Evolutionary conservation across 2,113 vertebrate genomes (phyloP), one percentile per base, ranked within the genome.

Genomic region (Oryzias javanicus): DNA sequence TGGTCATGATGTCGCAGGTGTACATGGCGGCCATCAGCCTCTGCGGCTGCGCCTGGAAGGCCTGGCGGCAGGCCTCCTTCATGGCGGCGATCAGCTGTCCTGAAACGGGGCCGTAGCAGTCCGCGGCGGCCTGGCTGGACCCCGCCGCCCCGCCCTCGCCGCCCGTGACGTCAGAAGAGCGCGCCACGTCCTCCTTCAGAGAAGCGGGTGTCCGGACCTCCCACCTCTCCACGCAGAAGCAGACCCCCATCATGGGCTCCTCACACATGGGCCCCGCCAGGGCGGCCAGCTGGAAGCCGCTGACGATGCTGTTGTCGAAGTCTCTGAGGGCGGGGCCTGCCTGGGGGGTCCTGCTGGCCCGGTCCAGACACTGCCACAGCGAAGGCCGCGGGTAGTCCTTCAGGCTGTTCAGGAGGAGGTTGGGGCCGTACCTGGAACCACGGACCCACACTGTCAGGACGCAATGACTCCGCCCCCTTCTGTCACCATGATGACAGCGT

Each of bases 161-260:
- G 0, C 17, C 1, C 3, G 24, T 47, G 29, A 12, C 44, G 14
- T 29, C 49, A 35, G 35, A 8, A 8, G 35, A 35, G 3, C 3
- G 8, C 10, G 35, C 35, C 10, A 10, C 35, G 35, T 35, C 35
- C 35, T 35, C 35, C 35, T 35, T 35, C 35, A 12, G 35, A 35
- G 70, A 18, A 35, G 60, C 48, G 16, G 68, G 51, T 22, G 86
- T 83, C 79, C 62, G 92, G 19, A 96, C 63, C 65, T 98, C 93
- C 93, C 95, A 97, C 68, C 86, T 93, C 83, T 98, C 97, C 58
- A 98, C 84, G 0, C 90, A 78, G 79, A 98, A 98, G 75, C 97
- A 98, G 29, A 99, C 95, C 1, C 97, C 97, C 97, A 98, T 98
- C 50, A 99, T 90, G 0, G 97, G 97, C 79, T 99, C 97, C 84